Base-by-base conservation (phyloP, 2,888 invertebrate genomes). In the Lepidochrysops patricia region DNA sequence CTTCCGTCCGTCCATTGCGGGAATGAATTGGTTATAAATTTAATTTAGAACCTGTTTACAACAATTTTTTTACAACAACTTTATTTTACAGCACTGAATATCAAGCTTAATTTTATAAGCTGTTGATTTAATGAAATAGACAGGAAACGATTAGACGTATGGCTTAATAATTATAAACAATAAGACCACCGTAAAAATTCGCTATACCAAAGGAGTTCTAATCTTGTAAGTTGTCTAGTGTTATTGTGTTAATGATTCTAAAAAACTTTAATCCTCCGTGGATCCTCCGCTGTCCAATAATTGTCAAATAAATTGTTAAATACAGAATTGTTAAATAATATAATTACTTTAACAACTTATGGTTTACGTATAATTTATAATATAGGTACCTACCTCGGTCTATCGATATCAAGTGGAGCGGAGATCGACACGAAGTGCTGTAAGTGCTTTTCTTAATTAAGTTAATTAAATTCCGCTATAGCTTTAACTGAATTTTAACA, bases 1-100 rank as follows among this genome's bases (percentile, higher is more conserved):
- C 76, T 73, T 82, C 81, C 82, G 79, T 69, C 67, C 70, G 72
- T 70, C 72, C 64, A 70, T 76, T 72, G 70, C 67, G 64, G 68
- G 64, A 59, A 64, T 64, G 67, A 70, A 72, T 66, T 70, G 70
- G 64, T 60, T 66, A 65, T 67, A 69, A 70, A 69, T 67, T 67
- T 65, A 64, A 64, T 64, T 59, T 60, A 61, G 57, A 54, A 54
- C 54, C 15, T 54, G 32, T 54, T 54, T 54, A 29, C 54, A 54
- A 32, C 54, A 19, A 29, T 54, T 19, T 7, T 52, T n/a, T n/a
- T n/a, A n/a, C n/a, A n/a, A n/a, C n/a, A n/a, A 27, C 7, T 27
- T 52, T 52, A 26, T 52, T 26, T 27, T 13, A 19, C 19, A 23
- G 19, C 4, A 23, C 43, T 43, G 19, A 19, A 19, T 23, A 37